Evolutionary conservation across 2,113 vertebrate species (phyloP), one percentile per base, ranked within the genome.

Genomic region (Campylomormyrus tamandua): DNA sequence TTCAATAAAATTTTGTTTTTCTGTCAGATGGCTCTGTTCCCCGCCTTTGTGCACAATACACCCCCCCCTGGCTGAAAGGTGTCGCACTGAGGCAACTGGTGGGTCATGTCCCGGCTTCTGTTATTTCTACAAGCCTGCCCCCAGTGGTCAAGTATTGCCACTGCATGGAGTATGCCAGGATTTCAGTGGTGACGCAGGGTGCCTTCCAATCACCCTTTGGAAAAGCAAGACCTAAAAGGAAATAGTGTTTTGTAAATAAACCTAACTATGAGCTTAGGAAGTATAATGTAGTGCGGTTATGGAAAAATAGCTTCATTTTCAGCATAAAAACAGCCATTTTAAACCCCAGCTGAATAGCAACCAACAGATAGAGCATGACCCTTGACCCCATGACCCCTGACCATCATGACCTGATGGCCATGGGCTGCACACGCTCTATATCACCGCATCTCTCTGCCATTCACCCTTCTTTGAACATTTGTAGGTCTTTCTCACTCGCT

Each of bases 101-200:
- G 35, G 74, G n/a, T 31, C 27, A 31, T 70, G 62, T 70, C 8
- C 35, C 3, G 74, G 10, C n/a, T 70, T 80, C 35, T 80, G 74
- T 42, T 42, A 39, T 6, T 39, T 39, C 70, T 80, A 42, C 88
- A 89, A 90, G 90, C 92, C 89, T 93, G 94, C 95, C 95, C 91
- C 95, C 92, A 89, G 95, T 96, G 95, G 95, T 53, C 50, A 31
- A 15, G 66, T 49, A 1, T 17, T 80, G 93, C 70, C 92, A 96
- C 91, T 95, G 92, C 95, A 95, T 56, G 21, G 39, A n/a, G 3
- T 5, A 24, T 62, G 56, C 74, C 35, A 80, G 62, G 8, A 27
- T 70, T 70, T 19, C 74, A 80, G 13, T 42, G 74, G n/a, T 17
- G 66, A 19, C n/a, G 31, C 62, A 6, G 35, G 39, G 86, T 19